These are phyloP conservation scores for Papilio gigon DNA, from an alignment of 2,888 invertebrate genomes.

Conservation along the genomic window DNA sequence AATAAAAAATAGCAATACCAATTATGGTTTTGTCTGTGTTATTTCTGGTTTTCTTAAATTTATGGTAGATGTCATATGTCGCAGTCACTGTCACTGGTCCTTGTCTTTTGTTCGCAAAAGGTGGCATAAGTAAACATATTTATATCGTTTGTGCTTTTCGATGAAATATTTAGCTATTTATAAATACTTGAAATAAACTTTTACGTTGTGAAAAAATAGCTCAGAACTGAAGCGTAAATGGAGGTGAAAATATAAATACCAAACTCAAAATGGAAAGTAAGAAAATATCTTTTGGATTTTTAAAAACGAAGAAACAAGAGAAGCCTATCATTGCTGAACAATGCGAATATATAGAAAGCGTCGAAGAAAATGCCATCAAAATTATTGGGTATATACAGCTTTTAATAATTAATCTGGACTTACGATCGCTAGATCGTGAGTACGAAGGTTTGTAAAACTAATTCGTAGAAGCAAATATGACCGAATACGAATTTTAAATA, in stretches of 20 bases:
- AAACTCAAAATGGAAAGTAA: slow-evolving; percentile 82
- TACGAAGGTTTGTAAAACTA: slow-evolving; percentile 43
- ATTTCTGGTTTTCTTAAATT: no score
- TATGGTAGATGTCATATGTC: background rate
- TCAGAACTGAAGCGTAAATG: background rate
- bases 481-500: background rate
- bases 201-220: background rate
- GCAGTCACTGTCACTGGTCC: background rate
- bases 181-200: background rate
- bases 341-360: slow-evolving; percentile 88
- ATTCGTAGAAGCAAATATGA: background rate
- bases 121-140: background rate
- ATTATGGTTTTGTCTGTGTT: no score
- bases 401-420: slow-evolving; percentile 4
- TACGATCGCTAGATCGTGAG: slow-evolving; percentile 8
- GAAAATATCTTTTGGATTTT: slow-evolving; percentile 92
- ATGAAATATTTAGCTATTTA: background rate
- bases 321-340: slow-evolving; percentile 74
- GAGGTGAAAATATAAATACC: background rate
- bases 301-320: slow-evolving; percentile 82
- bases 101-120: background rate
- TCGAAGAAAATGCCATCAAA: slow-evolving; percentile 90
- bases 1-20: no score
- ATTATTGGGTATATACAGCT: slow-evolving; percentile 84
- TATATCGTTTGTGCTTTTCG: background rate